phyloP scores from a whole-genome alignment of 2,888 invertebrate genomes.

The Cantharis nigra region DNA sequence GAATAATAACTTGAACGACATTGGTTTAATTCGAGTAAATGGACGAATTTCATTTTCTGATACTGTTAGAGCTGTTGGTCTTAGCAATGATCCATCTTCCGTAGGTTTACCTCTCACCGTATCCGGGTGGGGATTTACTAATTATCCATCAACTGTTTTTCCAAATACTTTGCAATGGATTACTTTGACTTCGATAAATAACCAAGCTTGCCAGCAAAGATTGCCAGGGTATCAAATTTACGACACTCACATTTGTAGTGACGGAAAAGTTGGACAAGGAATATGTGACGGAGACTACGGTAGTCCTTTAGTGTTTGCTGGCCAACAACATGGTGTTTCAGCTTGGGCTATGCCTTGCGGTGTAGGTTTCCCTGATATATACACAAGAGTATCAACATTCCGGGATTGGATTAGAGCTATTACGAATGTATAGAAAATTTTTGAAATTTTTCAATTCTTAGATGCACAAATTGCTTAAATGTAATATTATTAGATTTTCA shows the following conservation, averaged over 20 bases:
- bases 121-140: constrained; percentile 39
- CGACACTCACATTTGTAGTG: constrained; percentile 62
- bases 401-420: constrained; percentile 53
- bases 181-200: background rate
- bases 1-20: background rate
- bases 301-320: constrained; percentile 52
- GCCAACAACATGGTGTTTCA: constrained; percentile 56
- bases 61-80: background rate
- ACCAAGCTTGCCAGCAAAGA: constrained; percentile 23
- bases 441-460: too few relatives aligned
- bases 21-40: background rate
- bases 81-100: background rate
- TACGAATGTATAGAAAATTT: background rate
- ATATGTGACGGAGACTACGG: constrained; percentile 63
- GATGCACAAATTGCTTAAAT: too few relatives aligned
- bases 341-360: constrained; percentile 63
- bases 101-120: constrained; percentile 10
- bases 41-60: background rate
- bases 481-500: background rate
- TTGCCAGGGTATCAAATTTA: constrained; percentile 48
- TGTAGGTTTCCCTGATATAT: constrained; percentile 60
- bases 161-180: constrained; percentile 52
- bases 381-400: constrained; percentile 57
- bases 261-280: constrained; percentile 63
- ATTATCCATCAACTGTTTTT: constrained; percentile 59